These are phyloP conservation scores for Heliconius cydno DNA, from an alignment of 2,888 invertebrate species.

Conservation along the genomic window DNA sequence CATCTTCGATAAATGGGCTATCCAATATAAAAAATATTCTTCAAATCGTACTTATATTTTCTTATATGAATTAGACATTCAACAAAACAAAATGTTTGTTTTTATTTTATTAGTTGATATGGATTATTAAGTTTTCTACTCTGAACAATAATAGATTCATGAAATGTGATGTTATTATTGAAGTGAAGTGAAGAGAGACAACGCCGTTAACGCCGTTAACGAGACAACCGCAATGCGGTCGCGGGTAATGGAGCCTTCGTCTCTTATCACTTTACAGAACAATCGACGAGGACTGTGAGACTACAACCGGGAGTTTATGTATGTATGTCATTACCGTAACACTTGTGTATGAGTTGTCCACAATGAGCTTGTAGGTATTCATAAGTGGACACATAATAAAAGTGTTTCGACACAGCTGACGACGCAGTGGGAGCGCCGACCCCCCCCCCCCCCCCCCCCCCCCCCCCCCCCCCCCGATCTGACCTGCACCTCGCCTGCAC, in stretches of 20 bases:
- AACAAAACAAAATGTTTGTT: too few relatives aligned
- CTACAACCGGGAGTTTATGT: too few relatives aligned
- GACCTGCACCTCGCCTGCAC: neutral
- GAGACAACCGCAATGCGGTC: slow-evolving; percentile 29
- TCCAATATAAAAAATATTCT: too few relatives aligned
- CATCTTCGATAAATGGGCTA: too few relatives aligned
- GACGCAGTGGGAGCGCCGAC: neutral
- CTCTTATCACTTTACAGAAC: slow-evolving; percentile 25
- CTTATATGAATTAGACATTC: too few relatives aligned
- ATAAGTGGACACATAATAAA: slow-evolving; percentile 13
- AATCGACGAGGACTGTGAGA: neutral
- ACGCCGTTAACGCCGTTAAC: neutral
- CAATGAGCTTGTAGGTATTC: neutral
- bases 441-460: neutral
- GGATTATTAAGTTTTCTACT: too few relatives aligned
- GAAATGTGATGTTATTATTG: too few relatives aligned
- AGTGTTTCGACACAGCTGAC: slow-evolving; percentile 16
- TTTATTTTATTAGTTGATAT: too few relatives aligned
- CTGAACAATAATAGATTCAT: too few relatives aligned
- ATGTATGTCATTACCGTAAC: neutral
- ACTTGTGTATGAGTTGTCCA: neutral
- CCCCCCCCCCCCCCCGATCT: too few relatives aligned
- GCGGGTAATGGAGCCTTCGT: slow-evolving; percentile 17
- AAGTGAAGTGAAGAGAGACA: neutral
- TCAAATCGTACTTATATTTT: too few relatives aligned